Evolutionary conservation across 2,888 invertebrate species (phyloP).

Genomic region (Gisinianus flammeolus): DNA sequence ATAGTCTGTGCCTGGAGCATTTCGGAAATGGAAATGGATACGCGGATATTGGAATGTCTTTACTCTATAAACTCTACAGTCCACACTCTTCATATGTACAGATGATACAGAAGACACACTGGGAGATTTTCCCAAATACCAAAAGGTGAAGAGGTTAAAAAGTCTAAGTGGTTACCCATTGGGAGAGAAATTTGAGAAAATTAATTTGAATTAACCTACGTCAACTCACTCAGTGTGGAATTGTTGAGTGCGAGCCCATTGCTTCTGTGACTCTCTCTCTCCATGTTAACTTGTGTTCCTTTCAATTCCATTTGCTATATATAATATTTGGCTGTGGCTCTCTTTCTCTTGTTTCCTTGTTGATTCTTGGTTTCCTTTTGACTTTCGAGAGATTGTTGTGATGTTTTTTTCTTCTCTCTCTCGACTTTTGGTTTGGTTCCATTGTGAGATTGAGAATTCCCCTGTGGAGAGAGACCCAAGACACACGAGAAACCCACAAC

Average conservation of each 20-base stretch:
- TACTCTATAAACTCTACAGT: neutral
- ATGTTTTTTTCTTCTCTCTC: neutral
- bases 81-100: neutral
- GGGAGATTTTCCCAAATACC: neutral
- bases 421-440: neutral
- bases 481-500: no score
- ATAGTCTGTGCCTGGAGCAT: no score
- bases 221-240: neutral
- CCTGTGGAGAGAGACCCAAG: neutral
- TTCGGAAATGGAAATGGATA: neutral
- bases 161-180: constrained; percentile 23
- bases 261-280: neutral
- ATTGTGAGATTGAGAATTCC: neutral
- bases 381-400: neutral
- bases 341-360: no score
- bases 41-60: neutral
- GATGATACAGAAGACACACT: neutral
- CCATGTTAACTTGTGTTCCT: no score
- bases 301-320: no score
- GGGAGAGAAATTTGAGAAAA: constrained; percentile 33
- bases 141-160: constrained; percentile 31
- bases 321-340: no score
- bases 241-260: no score
- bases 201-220: constrained; percentile 41
- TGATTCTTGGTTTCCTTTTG: no score